A percentile compares a stretch with the other conserved stretches of the same genome.
Conservation (phyloP, 2,888 invertebrate genomes). For the Aethes cnicana region DNA sequence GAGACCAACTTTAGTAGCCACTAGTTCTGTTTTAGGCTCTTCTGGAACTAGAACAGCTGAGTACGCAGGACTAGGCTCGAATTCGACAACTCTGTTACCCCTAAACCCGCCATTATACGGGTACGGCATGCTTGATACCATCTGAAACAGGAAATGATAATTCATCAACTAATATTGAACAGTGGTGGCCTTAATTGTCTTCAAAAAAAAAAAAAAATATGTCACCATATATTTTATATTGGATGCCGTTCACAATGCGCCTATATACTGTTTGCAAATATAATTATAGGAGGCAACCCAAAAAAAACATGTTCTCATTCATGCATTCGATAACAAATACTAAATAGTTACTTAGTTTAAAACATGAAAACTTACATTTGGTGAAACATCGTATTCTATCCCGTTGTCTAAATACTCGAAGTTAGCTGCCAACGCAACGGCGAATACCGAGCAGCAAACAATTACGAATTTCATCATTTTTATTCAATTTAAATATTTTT, state of each 20-base stretch:
- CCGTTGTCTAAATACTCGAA: constrained; percentile 17
- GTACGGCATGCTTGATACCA: constrained; percentile 8
- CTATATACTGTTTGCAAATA: too few relatives aligned
- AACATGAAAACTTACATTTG: constrained; percentile 22
- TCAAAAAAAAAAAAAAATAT: too few relatives aligned
- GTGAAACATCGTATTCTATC: constrained; percentile 19
- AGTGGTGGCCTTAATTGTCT: background rate
- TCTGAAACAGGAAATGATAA: too few relatives aligned
- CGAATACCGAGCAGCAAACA: constrained; percentile 2
- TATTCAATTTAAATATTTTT: background rate
- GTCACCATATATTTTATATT: too few relatives aligned
- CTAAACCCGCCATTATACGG: constrained; percentile 3
- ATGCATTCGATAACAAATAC: too few relatives aligned
- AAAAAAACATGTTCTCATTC: too few relatives aligned
- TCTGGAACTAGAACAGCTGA: constrained; percentile 23
- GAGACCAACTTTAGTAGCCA: constrained; percentile 29
- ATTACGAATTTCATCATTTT: constrained; percentile 7
- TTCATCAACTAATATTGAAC: background rate
- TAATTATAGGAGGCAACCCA: too few relatives aligned
- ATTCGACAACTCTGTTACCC: constrained; percentile 2
- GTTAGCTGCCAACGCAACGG: constrained; percentile 9
- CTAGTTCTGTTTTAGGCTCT: constrained; percentile 24
- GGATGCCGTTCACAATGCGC: too few relatives aligned
- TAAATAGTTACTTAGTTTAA: too few relatives aligned
- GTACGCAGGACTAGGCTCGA: constrained; percentile 24